Base-by-base conservation (phyloP, 2,797 vertebrate genomes). In the Diceros bicornis region DNA sequence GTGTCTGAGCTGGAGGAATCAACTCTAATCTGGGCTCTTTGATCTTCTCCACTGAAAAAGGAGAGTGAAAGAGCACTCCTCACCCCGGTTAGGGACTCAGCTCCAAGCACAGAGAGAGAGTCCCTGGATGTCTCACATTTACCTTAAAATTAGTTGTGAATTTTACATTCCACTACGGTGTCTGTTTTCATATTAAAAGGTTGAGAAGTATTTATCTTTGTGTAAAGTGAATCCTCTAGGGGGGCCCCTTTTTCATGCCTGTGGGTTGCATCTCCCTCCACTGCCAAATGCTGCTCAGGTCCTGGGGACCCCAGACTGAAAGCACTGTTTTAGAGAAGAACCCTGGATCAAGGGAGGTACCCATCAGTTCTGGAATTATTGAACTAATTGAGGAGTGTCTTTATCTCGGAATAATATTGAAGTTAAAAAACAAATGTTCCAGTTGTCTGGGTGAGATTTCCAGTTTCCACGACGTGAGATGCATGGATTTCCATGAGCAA, bases 321-420 rank as follows among this genome's bases (percentile, higher is more conserved):
- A 47, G 47, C 25, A n/a, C 10, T 4, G 18, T 27, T 52, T 25
- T 50, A 32, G 41, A 25, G 32, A 4, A n/a, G 77, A 74, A 47
- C 1, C 7, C 20, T 91, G 32, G 20, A 72, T 44, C 13, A 62
- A 17, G 44, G 25, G 25, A 18, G 8, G 23, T 10, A 4, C 14
- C 12, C 21, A 21, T 41, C 1, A 21, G 47, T 32, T 20, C 13
- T 11, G 18, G 50, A 66, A 37, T 47, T 23, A 3, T 1, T 81
- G 47, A 17, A 4, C 50, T 68, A 4, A 41, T 2, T 14, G 6
- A 5, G 10, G 1, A 71, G 10, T 32, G 6, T 62, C 9, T 0
- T 0, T 75, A 10, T 14, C 7, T 0, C 7, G 7, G n/a, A 25
- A 16, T 61, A 18, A 13, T 29, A n/a, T 0, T 6, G 32, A 88